These are phyloP conservation scores for Mystacornis crossleyi DNA, from an alignment of 2,113 vertebrate genomes.

Conservation along the genomic window DNA sequence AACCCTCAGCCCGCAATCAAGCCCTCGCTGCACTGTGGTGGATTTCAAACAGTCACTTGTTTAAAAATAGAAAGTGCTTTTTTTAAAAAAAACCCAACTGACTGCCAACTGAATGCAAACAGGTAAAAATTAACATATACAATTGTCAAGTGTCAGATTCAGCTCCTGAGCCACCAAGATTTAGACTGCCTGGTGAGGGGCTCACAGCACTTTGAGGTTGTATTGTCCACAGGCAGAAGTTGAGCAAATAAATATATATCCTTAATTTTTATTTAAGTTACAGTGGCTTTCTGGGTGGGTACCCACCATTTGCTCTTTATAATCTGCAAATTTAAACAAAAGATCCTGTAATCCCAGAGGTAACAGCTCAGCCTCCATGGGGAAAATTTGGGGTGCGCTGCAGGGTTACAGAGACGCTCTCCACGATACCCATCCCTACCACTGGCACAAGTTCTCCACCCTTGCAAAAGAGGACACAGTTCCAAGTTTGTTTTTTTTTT, in stretches of 20 bases:
- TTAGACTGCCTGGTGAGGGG: neutral
- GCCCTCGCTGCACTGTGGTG: neutral
- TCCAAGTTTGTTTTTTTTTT: neutral
- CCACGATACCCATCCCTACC: rapidly evolving
- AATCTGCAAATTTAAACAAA: neutral
- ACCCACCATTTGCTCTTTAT: rapidly evolving
- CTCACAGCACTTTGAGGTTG: neutral
- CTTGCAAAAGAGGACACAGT: neutral
- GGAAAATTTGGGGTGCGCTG: neutral
- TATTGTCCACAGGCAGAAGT: neutral
- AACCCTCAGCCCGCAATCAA: neutral
- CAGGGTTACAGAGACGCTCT: neutral
- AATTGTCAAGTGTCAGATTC: neutral
- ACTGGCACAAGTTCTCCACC: rapidly evolving
- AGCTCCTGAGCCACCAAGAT: neutral
- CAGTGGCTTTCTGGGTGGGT: neutral
- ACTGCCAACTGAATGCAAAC: neutral
- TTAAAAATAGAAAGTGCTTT: slow-evolving; percentile 22
- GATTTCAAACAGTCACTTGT: slow-evolving; percentile 4
- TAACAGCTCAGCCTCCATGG: neutral
- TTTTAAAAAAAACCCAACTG: neutral
- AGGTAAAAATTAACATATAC: slow-evolving; percentile 24
- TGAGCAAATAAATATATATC: neutral
- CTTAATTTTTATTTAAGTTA: neutral
- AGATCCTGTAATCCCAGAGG: neutral